Evolutionary conservation across 2,888 invertebrate species (phyloP).

Genomic region (Agonopterix heracliana): DNA sequence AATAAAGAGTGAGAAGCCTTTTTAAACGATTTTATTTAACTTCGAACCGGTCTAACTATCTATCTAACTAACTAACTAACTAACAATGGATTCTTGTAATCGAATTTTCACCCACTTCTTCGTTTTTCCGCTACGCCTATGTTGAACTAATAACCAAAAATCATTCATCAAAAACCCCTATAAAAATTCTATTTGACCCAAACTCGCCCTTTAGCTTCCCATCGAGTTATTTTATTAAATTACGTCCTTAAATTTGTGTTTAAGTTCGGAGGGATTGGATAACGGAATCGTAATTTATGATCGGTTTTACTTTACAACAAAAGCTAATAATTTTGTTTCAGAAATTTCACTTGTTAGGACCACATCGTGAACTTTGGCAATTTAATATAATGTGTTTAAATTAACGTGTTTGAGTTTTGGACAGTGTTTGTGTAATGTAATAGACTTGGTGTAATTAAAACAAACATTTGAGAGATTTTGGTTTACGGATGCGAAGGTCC

Average conservation of each 20-base stretch:
- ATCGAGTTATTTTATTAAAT: conserved; percentile 42
- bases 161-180: conserved; percentile 2
- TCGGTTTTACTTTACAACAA: conserved; percentile 53
- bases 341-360: conserved; percentile 35
- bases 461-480: not conserved
- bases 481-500: no score
- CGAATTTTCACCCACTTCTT: no score
- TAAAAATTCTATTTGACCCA: conserved; percentile 9
- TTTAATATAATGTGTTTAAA: conserved; percentile 36
- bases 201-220: conserved; percentile 17
- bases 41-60: no score
- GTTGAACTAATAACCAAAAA: not conserved
- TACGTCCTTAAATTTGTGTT: conserved; percentile 48
- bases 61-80: no score
- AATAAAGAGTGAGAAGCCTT: no score
- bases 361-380: conserved; percentile 41
- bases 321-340: conserved; percentile 50
- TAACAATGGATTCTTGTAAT: no score
- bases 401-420: conserved; percentile 31
- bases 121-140: no score
- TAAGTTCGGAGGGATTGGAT: conserved; percentile 43
- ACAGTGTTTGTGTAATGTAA: conserved; percentile 12
- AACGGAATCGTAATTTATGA: conserved; percentile 56
- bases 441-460: conserved; percentile 3
- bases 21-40: no score